phyloP scores from a whole-genome alignment of 92 coral and sea anemone species.

The Meandrina meandrites region DNA sequence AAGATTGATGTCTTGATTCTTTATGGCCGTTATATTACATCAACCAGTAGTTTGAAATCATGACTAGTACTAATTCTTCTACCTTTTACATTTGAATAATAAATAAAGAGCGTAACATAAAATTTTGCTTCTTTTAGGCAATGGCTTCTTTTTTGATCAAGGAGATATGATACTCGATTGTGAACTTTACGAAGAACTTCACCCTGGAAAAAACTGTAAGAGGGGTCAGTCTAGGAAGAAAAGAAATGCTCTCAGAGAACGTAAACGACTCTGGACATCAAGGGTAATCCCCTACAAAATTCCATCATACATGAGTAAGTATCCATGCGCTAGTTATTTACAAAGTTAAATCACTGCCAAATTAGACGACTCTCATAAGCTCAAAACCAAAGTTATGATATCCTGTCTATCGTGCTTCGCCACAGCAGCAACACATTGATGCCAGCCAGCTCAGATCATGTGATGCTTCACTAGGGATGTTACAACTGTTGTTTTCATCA shows the following conservation, averaged over 20 bases:
- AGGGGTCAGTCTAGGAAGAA: constrained; percentile 28
- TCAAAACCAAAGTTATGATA: too few relatives aligned
- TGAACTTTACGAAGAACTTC: constrained; percentile 60
- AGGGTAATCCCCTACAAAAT: constrained; percentile 64
- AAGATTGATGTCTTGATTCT: too few relatives aligned
- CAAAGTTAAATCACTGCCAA: too few relatives aligned
- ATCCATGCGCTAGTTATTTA: neutral
- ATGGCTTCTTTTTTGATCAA: constrained; percentile 47
- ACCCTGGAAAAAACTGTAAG: constrained; percentile 39
- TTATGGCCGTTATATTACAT: too few relatives aligned
- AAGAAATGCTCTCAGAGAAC: constrained; percentile 69
- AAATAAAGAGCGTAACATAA: neutral
- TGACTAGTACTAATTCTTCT: too few relatives aligned
- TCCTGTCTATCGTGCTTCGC: neutral
- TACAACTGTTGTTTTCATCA: too few relatives aligned
- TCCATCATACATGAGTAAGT: constrained; percentile 71
- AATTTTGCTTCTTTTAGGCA: neutral
- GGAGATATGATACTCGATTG: constrained; percentile 80
- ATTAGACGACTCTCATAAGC: too few relatives aligned
- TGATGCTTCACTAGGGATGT: too few relatives aligned
- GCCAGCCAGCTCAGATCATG: too few relatives aligned
- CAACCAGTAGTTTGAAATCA: too few relatives aligned
- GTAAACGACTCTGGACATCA: constrained; percentile 72
- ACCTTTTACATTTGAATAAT: neutral
- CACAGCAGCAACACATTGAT: too few relatives aligned